Base-by-base conservation (phyloP, 2,113 vertebrate genomes). In the Menura novaehollandiae region DNA sequence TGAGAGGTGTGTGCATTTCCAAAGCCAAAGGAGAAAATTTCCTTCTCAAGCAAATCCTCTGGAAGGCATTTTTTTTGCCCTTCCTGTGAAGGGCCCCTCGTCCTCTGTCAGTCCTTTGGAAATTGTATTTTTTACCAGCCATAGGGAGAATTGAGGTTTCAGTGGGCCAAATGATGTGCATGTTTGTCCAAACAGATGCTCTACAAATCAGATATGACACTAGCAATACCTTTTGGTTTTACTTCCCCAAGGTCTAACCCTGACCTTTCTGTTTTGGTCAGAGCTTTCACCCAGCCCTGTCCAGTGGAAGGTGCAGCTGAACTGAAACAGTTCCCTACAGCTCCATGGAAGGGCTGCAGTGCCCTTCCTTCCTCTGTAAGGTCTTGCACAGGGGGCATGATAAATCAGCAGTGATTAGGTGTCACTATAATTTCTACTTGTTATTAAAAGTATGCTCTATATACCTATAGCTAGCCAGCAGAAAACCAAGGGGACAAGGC, bases 1-100 rank as follows among this genome's bases (percentile, higher is more conserved):
- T 84, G 79, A 84, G 71, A 91, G 85, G 80, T 84, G 69, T 87
- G 74, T 80, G 27, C 43, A 30, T 66, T 94, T 90, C 55, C 88
- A 88, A 93, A 85, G 49, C 26, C 52, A 15, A 51, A 71, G 59
- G 51, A 91, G 47, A 83, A 85, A 71, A 73, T 41, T 85, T 85
- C 75, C 76, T 85, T 93, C 79, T 91, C 9, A 9, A 71, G 23
- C 30, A 74, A 49, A 63, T 22, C 12, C 43, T 81, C 67, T 41
- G 67, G 39, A 86, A 77, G 33, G 37, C 13, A 7, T 68, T 84
- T 67, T 59, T 59, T 85, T 41, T n/a, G 20, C 26, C 15, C 15
- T 68, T 92, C 30, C 22, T 75, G 4, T 64, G 59, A 69, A 80
- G 53, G 22, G n/a, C 47, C 72, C 60, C 49, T 66, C 6, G 17